phyloP scores from a whole-genome alignment of 2,113 vertebrate species.

The Cyanoderma ruficeps region DNA sequence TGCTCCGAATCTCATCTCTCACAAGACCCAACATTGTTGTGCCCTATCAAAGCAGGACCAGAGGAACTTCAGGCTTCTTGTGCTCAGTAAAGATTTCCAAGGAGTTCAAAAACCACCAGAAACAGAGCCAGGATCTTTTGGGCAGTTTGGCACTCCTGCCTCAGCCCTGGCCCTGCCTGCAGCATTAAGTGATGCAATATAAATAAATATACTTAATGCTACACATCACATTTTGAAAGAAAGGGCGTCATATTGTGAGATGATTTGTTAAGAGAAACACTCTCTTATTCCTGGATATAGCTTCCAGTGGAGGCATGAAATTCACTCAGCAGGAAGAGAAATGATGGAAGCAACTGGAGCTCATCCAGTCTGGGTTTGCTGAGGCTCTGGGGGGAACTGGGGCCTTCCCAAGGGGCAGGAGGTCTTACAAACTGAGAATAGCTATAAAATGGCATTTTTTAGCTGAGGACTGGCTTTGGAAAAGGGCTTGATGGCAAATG shows the following conservation, averaged over 20 bases:
- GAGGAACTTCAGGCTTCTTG: not conserved
- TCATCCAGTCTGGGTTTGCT: not conserved
- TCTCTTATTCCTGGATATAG: not conserved
- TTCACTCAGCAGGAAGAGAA: rapidly evolving
- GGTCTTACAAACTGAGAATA: not conserved
- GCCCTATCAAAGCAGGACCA: not conserved
- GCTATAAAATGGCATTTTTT: not conserved
- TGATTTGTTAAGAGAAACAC: not conserved
- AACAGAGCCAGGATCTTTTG: not conserved
- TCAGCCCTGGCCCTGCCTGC: rapidly evolving
- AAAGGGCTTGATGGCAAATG: not conserved
- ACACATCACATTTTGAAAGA: not conserved
- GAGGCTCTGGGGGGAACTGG: not conserved
- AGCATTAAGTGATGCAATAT: not conserved
- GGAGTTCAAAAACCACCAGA: not conserved
- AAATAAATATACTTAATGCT: too few species aligned
- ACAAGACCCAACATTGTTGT: not conserved
- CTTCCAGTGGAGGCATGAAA: not conserved
- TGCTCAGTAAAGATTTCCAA: not conserved
- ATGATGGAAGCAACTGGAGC: not conserved
- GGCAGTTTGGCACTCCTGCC: rapidly evolving
- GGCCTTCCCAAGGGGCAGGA: not conserved
- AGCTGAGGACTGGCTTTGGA: not conserved
- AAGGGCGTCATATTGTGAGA: not conserved
- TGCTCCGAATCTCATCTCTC: not conserved